Evolutionary conservation across 2,888 invertebrate genomes (phyloP), one percentile per base, ranked within the genome.

Genomic region (Serripes groenlandicus): DNA sequence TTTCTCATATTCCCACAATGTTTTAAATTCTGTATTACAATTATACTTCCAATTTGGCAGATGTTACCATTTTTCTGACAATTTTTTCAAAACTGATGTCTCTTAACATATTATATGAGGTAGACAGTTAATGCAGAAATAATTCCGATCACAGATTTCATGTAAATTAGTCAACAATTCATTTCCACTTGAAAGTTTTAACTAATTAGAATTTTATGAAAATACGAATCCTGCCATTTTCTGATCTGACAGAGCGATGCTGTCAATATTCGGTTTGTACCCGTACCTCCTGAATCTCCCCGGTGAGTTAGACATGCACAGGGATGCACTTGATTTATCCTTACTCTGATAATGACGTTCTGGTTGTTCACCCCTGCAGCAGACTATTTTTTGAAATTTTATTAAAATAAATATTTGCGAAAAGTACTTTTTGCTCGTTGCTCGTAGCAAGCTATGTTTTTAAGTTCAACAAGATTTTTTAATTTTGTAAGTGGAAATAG

Each of bases 241-340:
- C n/a, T 42, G 42, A 66, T 66, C 26, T 66, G 66, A 66, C 74
- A 83, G 78, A 77, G 75, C 68, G 85, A 86, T 37, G 62, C 81
- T 35, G 77, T 86, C 35, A 86, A 86, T 69, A 73, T 86, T 26
- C 78, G 79, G 26, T 86, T 78, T 81, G 81, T 79, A 23, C 88
- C 88, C 1, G 76, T 69, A 37, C 88, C 88, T 15, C 88, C 88
- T 52, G 76, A 78, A 21, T 83, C 83, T 23, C 85, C 88, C 66
- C 82, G 88, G 88, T 88, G 83, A 88, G 88, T 86, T 30, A 9
- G 11, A 71, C n/a, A 42, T 66, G 66, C 66, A 66, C 66, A 26
- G 1, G 23, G 28, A 28, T 66, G 37, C 66, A 66, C 66, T 42
- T 42, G 4, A 62, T 2, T n/a, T 3, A 56, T 56, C 7, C 56